Base-by-base conservation (phyloP, 2,113 vertebrate genomes). In the Ailuropoda melanoleuca region DNA sequence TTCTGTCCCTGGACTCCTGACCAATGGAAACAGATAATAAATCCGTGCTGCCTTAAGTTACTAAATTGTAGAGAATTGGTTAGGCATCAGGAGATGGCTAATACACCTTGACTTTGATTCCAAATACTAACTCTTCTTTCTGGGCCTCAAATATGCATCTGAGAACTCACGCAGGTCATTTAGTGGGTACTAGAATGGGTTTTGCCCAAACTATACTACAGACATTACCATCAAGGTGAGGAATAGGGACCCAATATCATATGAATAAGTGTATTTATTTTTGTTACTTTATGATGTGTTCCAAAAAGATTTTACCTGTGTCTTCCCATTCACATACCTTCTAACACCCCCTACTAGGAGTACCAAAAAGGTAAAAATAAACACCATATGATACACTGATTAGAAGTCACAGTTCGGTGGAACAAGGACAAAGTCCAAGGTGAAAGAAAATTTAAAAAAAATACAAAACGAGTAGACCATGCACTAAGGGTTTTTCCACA, bases 351-450 rank as follows among this genome's bases (percentile, higher is more conserved):
- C n/a, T 60, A 14, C 29, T 29, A 12, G 70, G 29, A 84, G 18
- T 17, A 86, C 17, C 21, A 18, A 72, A 84, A 56, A 39, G 3
- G 31, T 29, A 75, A 84, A 95, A 95, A 83, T 18, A 66, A 95
- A 39, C 23, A 37, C 64, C 18, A 53, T 60, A n/a, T 80, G 77
- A 68, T 50, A 53, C 15, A 62, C 24, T 75, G 50, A 93, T 85
- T 89, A 46, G 5, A 96, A 97, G 55, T 78, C 43, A 86, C 24
- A 56, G n/a, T 88, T 94, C n/a, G 81, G 0, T 85, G 29, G 64
- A 93, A 70, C 11, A 85, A 85, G 53, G 84, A 56, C 15, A 86
- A 75, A 77, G 11, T 90, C 91, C 75, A 95, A 97, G 85, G 85
- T 86, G 91, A 97, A 97, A 87, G 75, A 85, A 78, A 58, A 77